Percentiles rank a stretch among this genome's conserved stretches.
These are phyloP conservation scores for Hapalemur alaotrensis DNA, from an alignment of 2,797 vertebrate species.

Conservation along the genomic window DNA sequence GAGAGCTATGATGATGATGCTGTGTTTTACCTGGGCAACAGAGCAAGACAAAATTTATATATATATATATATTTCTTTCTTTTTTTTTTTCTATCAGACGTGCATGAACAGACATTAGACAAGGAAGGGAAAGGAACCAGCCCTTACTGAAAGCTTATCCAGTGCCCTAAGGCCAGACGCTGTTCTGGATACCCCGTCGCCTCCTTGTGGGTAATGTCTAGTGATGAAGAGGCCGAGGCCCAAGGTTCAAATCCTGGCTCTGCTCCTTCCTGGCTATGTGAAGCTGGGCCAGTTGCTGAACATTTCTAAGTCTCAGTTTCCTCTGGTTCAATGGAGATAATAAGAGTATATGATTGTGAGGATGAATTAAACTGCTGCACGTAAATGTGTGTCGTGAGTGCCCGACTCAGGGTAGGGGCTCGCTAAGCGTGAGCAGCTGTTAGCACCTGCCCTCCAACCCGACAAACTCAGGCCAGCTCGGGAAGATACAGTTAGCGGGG, in stretches of 20 bases:
- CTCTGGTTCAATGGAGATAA: not conserved
- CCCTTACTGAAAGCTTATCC: not conserved
- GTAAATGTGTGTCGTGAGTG: accelerated
- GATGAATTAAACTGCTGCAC: not conserved
- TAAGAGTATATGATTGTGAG: not conserved
- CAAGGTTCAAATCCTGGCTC: not conserved
- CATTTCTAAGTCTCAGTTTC: not conserved
- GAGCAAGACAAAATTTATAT: too few species aligned
- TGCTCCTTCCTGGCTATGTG: not conserved
- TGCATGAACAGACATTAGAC: not conserved
- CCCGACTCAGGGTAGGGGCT: too few species aligned
- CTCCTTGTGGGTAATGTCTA: not conserved
- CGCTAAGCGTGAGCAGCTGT: not conserved
- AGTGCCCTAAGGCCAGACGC: not conserved
- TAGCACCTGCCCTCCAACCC: not conserved
- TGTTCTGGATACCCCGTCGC: not conserved
- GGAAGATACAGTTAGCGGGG: not conserved
- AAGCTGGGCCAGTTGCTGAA: not conserved
- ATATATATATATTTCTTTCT: too few species aligned
- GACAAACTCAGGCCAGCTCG: not conserved
- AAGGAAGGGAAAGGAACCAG: not conserved
- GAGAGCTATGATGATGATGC: too few species aligned
- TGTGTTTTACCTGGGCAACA: too few species aligned
- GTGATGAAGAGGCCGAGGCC: not conserved
- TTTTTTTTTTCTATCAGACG: not conserved